Conservation (phyloP, 2,797 vertebrate genomes). For the Amniataba percoides region DNA sequence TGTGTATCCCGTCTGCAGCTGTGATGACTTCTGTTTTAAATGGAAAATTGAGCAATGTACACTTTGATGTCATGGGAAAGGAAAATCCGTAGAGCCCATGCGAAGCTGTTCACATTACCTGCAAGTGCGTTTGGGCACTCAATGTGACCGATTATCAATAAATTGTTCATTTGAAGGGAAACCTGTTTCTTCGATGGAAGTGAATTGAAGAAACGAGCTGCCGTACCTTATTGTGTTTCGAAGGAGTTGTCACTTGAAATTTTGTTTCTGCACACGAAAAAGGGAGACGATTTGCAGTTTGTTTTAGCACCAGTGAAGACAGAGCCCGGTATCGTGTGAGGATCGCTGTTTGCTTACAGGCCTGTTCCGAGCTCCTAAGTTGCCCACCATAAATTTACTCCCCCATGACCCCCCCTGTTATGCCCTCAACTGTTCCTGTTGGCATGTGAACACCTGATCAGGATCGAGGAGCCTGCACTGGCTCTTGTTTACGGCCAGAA, state of each 20-base stretch:
- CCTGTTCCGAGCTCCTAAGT: constrained; percentile 86
- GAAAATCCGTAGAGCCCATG: constrained; percentile 93
- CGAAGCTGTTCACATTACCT: constrained; percentile 94
- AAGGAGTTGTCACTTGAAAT: constrained; percentile 84
- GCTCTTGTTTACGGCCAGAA: constrained; percentile 59
- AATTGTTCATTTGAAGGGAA: constrained; percentile 99
- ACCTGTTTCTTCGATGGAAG: constrained; percentile 96
- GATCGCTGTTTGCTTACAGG: constrained; percentile 87
- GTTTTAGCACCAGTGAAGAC: constrained; percentile 76
- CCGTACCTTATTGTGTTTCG: constrained; percentile 90
- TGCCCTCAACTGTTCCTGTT: constrained; percentile 54
- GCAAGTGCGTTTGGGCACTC: constrained; percentile 92
- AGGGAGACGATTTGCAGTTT: constrained; percentile 72
- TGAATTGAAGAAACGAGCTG: constrained; percentile 95
- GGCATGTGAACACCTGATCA: constrained; percentile 66
- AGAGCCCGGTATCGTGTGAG: constrained; percentile 78
- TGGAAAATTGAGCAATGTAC: constrained; percentile 98
- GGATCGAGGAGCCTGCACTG: constrained; percentile 71
- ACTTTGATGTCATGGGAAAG: constrained; percentile 96
- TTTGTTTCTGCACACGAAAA: constrained; percentile 80
- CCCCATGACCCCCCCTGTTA: constrained; percentile 30
- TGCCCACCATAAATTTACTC: constrained; percentile 75
- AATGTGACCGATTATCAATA: constrained; percentile 99
- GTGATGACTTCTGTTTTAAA: constrained; percentile 99
- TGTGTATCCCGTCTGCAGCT: constrained; percentile 97